Evolutionary conservation across 2,888 invertebrate genomes (phyloP).

Genomic region (Drymonia ruficornis): DNA sequence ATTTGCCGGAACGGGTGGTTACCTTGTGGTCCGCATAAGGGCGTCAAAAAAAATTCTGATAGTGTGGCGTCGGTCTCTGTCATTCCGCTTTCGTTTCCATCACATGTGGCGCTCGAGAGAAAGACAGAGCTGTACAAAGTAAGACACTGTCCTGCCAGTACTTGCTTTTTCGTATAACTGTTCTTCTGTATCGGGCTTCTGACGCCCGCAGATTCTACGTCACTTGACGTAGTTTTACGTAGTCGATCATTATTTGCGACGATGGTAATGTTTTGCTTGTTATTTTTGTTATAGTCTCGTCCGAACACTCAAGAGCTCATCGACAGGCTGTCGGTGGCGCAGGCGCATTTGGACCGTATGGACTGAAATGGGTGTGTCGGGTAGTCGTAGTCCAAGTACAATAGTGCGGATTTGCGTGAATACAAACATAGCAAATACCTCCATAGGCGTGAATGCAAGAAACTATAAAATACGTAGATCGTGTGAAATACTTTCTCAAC

Average conservation of each 20-base stretch:
- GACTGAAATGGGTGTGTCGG: constrained; percentile 51
- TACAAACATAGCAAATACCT: background rate
- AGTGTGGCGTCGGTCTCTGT: no score
- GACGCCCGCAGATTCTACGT: no score
- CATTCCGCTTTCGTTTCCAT: no score
- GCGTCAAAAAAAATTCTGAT: no score
- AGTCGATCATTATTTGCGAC: background rate
- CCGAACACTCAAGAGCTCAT: constrained; percentile 76
- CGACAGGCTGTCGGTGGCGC: constrained; percentile 73
- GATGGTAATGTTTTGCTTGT: background rate
- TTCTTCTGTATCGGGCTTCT: no score
- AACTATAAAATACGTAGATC: background rate
- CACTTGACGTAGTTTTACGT: no score
- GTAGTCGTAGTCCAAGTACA: constrained; percentile 10
- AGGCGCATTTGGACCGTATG: constrained; percentile 77
- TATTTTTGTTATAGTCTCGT: constrained; percentile 63
- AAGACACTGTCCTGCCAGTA: no score
- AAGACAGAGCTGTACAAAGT: no score
- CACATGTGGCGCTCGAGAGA: no score
- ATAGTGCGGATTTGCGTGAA: background rate
- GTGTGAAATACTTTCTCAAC: background rate
- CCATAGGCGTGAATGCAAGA: background rate
- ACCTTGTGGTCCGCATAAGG: no score
- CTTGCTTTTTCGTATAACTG: no score
- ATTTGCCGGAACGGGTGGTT: no score